Conservation (phyloP, 2,113 vertebrate genomes). For the Pipra filicauda region DNA sequence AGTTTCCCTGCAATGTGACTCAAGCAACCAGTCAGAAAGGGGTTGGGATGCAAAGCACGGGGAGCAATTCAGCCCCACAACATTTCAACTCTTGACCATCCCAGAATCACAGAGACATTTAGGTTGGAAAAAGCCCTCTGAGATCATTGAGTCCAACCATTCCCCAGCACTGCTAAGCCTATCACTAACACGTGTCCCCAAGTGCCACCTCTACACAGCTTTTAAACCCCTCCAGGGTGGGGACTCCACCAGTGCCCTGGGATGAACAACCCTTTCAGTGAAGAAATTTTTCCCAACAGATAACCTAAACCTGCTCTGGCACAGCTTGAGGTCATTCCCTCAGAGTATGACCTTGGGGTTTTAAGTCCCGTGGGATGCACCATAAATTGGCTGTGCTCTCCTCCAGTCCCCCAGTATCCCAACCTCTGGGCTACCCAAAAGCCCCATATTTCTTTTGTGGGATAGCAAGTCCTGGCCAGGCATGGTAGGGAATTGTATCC, state of each 20-base stretch:
- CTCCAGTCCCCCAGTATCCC: rapidly evolving
- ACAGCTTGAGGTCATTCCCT: not conserved
- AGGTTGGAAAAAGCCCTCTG: not conserved
- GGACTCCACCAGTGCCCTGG: rapidly evolving
- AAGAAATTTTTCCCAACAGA: not conserved
- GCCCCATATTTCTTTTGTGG: rapidly evolving
- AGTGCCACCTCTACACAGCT: rapidly evolving
- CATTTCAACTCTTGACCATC: rapidly evolving
- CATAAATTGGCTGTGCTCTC: rapidly evolving
- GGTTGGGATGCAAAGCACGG: not conserved
- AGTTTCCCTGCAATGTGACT: rapidly evolving
- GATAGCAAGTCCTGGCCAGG: not conserved
- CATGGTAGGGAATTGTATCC: rapidly evolving
- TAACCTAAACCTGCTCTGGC: not conserved
- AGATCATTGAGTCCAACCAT: rapidly evolving
- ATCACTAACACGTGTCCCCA: rapidly evolving
- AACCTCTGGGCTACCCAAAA: not conserved
- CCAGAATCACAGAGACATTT: not conserved
- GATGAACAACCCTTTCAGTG: not conserved
- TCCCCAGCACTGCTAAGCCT: rapidly evolving
- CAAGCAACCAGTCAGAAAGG: not conserved
- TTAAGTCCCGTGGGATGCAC: not conserved
- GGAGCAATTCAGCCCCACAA: not conserved
- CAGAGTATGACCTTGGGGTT: not conserved
- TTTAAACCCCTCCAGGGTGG: not conserved